Conservation (phyloP, 2,797 vertebrate genomes). For the Tiaroga cobitis region DNA sequence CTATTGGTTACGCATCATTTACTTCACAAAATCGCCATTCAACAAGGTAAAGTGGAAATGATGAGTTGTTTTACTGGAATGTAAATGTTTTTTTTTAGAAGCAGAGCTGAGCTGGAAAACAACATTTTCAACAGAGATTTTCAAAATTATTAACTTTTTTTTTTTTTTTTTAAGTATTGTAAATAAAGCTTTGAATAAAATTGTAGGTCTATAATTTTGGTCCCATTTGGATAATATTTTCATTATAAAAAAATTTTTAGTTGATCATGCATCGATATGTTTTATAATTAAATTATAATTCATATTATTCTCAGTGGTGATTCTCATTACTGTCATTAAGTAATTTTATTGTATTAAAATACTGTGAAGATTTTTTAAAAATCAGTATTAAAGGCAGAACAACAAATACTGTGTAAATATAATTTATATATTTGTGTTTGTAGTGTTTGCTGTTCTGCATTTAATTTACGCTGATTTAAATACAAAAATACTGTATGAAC, state of each 20-base stretch:
- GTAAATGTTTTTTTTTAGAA: neutral
- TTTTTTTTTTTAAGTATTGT: no score
- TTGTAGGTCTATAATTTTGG: no score
- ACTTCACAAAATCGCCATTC: neutral
- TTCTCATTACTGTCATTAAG: neutral
- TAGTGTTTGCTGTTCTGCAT: neutral
- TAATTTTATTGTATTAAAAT: neutral
- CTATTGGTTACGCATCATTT: neutral
- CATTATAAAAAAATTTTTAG: no score
- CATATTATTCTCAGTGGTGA: neutral
- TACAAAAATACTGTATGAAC: no score
- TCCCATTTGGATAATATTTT: neutral
- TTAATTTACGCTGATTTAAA: neutral
- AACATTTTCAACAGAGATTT: neutral
- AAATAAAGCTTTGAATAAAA: no score
- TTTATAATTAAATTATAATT: neutral
- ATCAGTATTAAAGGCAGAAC: no score
- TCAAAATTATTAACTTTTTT: neutral
- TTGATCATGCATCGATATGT: neutral
- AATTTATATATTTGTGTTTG: neutral
- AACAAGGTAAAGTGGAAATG: neutral
- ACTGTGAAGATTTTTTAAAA: no score
- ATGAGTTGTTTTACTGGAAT: neutral
- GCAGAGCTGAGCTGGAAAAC: neutral
- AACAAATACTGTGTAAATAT: no score